Percentiles rank a stretch among this genome's conserved stretches.
Evolutionary conservation across 1,140 invertebrate species (phyloP).

Genomic region (Diploscapter pachys): DNA sequence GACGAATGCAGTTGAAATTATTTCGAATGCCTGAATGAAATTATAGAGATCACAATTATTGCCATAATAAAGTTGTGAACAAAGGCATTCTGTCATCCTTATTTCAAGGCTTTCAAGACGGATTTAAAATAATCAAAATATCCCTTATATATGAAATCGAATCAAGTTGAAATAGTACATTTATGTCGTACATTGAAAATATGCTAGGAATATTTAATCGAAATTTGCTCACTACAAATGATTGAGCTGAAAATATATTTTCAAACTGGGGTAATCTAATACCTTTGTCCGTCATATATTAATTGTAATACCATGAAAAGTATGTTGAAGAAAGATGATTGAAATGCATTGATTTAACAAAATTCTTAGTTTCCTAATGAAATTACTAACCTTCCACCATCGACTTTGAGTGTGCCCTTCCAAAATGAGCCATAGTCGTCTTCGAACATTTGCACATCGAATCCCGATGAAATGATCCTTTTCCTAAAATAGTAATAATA

Average conservation of each 20-base stretch:
- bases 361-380: neutral
- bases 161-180: too few species aligned
- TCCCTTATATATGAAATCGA: too few species aligned
- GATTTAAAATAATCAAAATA: too few species aligned
- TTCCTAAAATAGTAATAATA: slow-evolving; percentile 50
- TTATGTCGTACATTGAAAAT: too few species aligned
- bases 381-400: slow-evolving; percentile 51
- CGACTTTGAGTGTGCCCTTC: slow-evolving; percentile 55
- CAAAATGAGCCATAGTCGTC: slow-evolving; percentile 52
- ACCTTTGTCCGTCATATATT: too few species aligned
- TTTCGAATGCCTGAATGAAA: slow-evolving; percentile 45
- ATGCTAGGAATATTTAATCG: too few species aligned
- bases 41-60: neutral
- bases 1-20: slow-evolving; percentile 57
- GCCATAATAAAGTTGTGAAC: neutral
- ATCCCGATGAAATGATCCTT: slow-evolving; percentile 58
- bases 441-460: slow-evolving; percentile 50
- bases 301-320: too few species aligned
- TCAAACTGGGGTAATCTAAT: neutral
- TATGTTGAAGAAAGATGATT: too few species aligned
- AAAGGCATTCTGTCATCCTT: neutral
- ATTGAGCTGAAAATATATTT: neutral
- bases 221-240: neutral
- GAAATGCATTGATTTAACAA: too few species aligned
- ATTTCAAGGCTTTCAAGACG: neutral